Evolutionary conservation across 1,140 invertebrate genomes (phyloP).

Genomic region (Trinorchestia longiramus): DNA sequence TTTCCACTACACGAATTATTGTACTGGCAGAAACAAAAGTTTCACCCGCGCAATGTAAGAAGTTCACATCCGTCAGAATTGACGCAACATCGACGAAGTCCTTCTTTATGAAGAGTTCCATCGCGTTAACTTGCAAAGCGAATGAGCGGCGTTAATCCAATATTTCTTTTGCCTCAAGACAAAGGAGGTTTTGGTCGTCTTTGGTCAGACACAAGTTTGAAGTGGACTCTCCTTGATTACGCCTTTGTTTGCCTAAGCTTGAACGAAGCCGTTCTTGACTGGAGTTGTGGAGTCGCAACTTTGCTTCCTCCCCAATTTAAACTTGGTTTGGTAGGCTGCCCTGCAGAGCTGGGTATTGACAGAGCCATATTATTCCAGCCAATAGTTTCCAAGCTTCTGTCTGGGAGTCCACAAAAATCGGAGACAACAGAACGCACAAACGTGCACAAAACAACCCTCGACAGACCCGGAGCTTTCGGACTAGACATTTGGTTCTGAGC

Average conservation of each 20-base stretch:
- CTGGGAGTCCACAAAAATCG: background rate
- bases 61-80: background rate
- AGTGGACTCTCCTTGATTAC: slow-evolving; percentile 8
- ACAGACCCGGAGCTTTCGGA: background rate
- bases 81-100: background rate
- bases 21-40: too few species aligned
- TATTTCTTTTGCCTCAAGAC: background rate
- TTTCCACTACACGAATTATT: too few species aligned
- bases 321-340: background rate
- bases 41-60: background rate
- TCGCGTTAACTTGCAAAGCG: background rate
- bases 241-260: slow-evolving; percentile 10
- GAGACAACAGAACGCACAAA: background rate
- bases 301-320: slow-evolving; percentile 4
- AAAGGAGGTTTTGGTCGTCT: background rate
- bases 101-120: background rate
- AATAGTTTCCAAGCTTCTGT: background rate
- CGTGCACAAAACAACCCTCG: background rate
- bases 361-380: background rate
- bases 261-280: slow-evolving; percentile 24
- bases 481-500: background rate
- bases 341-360: background rate
- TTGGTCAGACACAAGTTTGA: background rate
- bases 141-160: background rate
- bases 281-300: background rate